Evolutionary conservation across 2,888 invertebrate species (phyloP), one percentile per base, ranked within the genome.

Genomic region (Catocala nupta): DNA sequence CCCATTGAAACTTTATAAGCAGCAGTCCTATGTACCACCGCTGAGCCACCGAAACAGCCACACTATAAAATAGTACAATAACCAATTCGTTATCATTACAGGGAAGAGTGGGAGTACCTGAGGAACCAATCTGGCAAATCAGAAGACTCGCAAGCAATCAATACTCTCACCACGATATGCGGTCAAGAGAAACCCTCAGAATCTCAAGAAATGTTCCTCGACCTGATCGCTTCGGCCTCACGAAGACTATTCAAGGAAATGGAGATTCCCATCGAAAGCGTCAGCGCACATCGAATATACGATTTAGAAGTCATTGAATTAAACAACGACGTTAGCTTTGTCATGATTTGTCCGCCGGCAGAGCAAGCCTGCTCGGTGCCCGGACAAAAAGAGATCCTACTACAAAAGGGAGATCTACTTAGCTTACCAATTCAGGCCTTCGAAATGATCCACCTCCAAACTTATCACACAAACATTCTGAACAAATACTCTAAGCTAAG

Each of bases 101-200:
- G 98, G 34, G 99, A 99, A 86, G 99, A 99, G 90, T 99, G 99
- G 99, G 97, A 98, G 75, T 97, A 98, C 88, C 93, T 99, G 11
- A 97, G 96, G 82, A 96, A 95, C 25, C 95, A 95, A 70, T 89
- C 93, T 0, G 93, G 91, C 16, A 88, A 87, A 78, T 77, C 77
- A 3, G 87, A 91, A 13, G 92, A 93, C 62, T 63, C 75, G 0
- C 89, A 86, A 70, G 70, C 84, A 0, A 80, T 90, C 78, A 82
- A 94, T 87, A 88, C 85, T 83, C 78, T 89, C 74, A 81, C 90
- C 33, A 85, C 90, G 11, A 86, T 89, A 56, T 81, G 81, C 52
- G 81, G 78, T 54, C 88, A 84, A 53, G 91, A 93, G 33, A 94
- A 92, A 44, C 95, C 96, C 16, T 96, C 96, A 39, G 97, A 98